Evolutionary conservation across 2,797 vertebrate genomes (phyloP).

Genomic region (Oreochromis mossambicus): DNA sequence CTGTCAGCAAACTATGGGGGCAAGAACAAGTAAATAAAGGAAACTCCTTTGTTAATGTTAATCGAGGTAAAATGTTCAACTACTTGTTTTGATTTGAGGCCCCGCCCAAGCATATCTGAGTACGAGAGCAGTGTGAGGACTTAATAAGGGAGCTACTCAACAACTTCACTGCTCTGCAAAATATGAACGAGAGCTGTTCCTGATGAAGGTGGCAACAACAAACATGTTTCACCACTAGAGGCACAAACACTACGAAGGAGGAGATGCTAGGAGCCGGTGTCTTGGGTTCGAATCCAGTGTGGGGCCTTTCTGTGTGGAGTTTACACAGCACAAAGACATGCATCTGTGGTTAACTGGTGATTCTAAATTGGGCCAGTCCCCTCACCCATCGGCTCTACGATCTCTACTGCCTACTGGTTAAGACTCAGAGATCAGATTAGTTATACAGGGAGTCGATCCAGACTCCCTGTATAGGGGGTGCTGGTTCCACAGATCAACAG

Average conservation of each 20-base stretch:
- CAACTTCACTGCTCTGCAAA: neutral
- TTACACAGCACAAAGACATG: neutral
- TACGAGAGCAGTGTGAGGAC: neutral
- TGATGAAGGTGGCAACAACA: neutral
- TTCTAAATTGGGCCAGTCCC: neutral
- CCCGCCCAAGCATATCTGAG: fast-evolving
- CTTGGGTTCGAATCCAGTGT: neutral
- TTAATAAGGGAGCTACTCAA: neutral
- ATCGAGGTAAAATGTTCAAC: neutral
- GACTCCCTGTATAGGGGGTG: neutral
- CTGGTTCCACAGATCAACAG: neutral
- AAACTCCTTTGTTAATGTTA: neutral
- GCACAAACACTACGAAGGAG: fast-evolving
- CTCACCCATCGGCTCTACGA: neutral
- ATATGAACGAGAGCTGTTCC: neutral
- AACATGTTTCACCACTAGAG: fast-evolving
- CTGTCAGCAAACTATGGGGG: neutral
- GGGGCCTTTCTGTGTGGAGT: neutral
- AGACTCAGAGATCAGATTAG: neutral
- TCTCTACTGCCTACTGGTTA: neutral
- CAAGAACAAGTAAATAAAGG: neutral
- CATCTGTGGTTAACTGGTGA: neutral
- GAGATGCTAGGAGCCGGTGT: neutral
- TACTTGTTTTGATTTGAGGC: neutral
- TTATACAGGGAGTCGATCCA: neutral